Base-by-base conservation (phyloP, 2,888 invertebrate genomes). In the Apamea epomidion region DNA sequence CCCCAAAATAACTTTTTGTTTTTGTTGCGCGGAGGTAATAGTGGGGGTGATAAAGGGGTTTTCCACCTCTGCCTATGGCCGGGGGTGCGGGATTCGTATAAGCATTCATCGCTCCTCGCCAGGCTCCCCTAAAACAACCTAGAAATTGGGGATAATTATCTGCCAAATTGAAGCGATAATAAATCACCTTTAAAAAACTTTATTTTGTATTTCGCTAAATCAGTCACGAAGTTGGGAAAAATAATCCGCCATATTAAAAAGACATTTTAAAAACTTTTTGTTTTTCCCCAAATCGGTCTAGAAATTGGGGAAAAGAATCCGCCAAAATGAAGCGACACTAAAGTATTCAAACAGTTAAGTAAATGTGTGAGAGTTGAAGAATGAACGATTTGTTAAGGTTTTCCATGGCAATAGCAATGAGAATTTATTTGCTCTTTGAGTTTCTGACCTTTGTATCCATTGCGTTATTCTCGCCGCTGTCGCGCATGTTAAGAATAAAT, bases 381-480 rank as follows among this genome's bases (percentile, higher is more conserved):
- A 71, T 85, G 32, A 85, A 64, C 74, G 67, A 71, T 79, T 83
- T 77, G 74, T 75, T 65, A 73, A 69, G 74, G 80, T 83, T 80
- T 60, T 74, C 25, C 73, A 72, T 64, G 42, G 54, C 71, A 72
- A 48, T 72, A 72, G 73, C 74, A 80, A 83, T 74, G 29, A 72
- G 37, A 76, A 48, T 86, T 77, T 73, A 83, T 86, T 58, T 18
- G 62, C 48, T 78, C n/a, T 29, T 78, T 78, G 48, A 60, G 1
- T 58, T 51, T 78, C 14, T 86, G 74, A 68, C 75, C 68, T 71
- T 74, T 80, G 80, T 64, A 86, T 21, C 45, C 1, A 62, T 45
- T 68, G 37, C 21, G 54, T 64, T 73, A 72, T 74, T 76, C 65
- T 74, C 60, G 37, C 60, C 32, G 64, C 18, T 73, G 76, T 65